Evolutionary conservation across 2,797 vertebrate species (phyloP).

Genomic region (Rhinoraja longicauda): DNA sequence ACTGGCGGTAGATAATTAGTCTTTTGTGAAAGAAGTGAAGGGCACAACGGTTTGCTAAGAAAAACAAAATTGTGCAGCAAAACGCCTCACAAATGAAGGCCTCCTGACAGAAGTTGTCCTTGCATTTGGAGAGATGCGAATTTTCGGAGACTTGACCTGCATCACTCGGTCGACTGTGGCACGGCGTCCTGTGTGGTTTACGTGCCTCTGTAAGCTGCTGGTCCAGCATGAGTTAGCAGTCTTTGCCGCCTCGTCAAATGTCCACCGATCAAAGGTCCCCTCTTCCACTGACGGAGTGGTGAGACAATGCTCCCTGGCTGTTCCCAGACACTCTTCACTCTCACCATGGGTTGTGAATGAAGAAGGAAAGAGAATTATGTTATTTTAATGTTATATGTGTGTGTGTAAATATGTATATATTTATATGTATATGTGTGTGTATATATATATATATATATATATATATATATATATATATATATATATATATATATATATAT

Average conservation of each 20-base stretch:
- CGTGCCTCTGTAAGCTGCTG: constrained; percentile 29
- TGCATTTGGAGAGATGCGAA: constrained; percentile 28
- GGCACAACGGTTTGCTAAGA: constrained; percentile 10
- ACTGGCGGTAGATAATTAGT: constrained; percentile 36
- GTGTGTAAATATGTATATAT: too few species aligned
- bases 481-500: too few species aligned
- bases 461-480: too few species aligned
- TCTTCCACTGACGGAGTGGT: not conserved
- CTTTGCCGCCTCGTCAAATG: constrained; percentile 22
- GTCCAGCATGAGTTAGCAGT: not conserved
- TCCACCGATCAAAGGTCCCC: not conserved
- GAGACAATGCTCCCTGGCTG: not conserved
- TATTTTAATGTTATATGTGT: too few species aligned
- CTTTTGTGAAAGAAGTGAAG: constrained; percentile 32
- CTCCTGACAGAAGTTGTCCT: not conserved
- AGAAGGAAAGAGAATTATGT: not conserved
- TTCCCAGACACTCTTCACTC: not conserved
- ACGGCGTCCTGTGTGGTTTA: constrained; percentile 24
- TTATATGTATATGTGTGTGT: too few species aligned
- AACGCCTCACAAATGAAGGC: constrained; percentile 29
- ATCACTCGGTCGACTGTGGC: constrained; percentile 21
- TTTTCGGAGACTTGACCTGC: constrained; percentile 26
- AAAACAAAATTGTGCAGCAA: constrained; percentile 32
- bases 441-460: too few species aligned
- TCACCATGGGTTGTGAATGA: not conserved